Conservation (phyloP, 2,113 vertebrate genomes). For the Ictalurus furcatus region DNA sequence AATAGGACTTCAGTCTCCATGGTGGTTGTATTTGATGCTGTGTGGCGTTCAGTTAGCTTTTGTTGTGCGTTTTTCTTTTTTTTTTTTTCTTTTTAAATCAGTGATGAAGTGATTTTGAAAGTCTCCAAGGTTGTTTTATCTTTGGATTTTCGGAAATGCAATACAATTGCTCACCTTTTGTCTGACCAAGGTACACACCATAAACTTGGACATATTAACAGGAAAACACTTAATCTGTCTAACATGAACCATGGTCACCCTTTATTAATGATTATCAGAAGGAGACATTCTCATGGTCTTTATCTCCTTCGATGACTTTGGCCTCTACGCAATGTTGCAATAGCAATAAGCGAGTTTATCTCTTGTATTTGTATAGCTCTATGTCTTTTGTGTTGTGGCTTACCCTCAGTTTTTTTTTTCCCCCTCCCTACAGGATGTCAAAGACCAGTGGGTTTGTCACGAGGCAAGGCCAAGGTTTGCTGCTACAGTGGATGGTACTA, state of each 20-base stretch:
- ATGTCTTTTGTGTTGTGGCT: neutral
- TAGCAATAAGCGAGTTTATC: neutral
- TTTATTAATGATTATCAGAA: slow-evolving; percentile 44
- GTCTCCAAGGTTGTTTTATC: neutral
- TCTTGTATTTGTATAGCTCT: neutral
- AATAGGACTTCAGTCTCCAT: slow-evolving; percentile 52
- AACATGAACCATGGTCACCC: neutral
- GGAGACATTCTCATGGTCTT: neutral
- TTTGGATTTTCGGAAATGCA: neutral
- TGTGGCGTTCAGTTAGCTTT: slow-evolving; percentile 43
- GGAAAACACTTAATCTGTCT: slow-evolving; percentile 32
- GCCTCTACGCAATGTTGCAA: neutral
- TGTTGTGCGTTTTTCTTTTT: slow-evolving; percentile 58
- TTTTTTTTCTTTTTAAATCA: neutral
- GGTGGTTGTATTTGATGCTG: slow-evolving; percentile 31
- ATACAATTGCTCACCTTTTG: neutral
- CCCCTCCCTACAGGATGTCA: slow-evolving; percentile 82
- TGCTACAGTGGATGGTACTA: slow-evolving; percentile 99
- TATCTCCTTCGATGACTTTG: slow-evolving; percentile 20
- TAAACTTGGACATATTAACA: slow-evolving; percentile 66
- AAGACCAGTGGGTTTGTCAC: slow-evolving; percentile 85
- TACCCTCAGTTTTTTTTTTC: neutral
- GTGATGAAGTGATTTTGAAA: slow-evolving; percentile 11
- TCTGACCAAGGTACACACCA: slow-evolving; percentile 23
- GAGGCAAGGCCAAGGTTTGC: slow-evolving; percentile 93